Evolutionary conservation across 2,797 vertebrate species (phyloP).

Genomic region (Mustela erminea): DNA sequence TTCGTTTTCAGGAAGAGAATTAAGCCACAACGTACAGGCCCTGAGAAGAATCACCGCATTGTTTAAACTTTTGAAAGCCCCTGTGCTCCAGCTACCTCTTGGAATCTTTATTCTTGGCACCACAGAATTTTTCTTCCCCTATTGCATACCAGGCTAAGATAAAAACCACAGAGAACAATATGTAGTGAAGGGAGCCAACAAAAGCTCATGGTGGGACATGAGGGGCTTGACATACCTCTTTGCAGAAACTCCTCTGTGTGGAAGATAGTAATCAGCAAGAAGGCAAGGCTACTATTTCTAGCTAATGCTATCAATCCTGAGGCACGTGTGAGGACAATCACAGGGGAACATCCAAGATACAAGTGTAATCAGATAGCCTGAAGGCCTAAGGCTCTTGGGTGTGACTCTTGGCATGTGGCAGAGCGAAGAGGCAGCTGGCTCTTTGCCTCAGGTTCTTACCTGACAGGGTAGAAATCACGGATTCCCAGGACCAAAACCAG

Average conservation of each 20-base stretch:
- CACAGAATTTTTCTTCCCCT: slow-evolving; percentile 43
- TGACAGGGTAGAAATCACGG: background rate
- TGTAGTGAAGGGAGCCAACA: slow-evolving; percentile 74
- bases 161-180: slow-evolving; percentile 73
- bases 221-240: slow-evolving; percentile 64
- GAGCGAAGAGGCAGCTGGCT: background rate
- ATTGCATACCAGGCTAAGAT: slow-evolving; percentile 62
- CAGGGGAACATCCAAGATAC: background rate
- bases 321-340: background rate
- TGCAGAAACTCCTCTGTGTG: background rate
- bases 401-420: background rate
- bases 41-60: slow-evolving; percentile 49
- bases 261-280: background rate
- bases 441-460: slow-evolving; percentile 7
- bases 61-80: slow-evolving; percentile 14
- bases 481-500: background rate
- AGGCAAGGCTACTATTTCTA: background rate
- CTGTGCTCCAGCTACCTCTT: background rate
- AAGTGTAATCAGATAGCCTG: background rate
- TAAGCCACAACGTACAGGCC: background rate
- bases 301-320: background rate
- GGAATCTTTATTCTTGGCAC: slow-evolving; percentile 67
- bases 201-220: slow-evolving; percentile 47
- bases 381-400: background rate
- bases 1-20: background rate